phyloP scores from a whole-genome alignment of 2,797 vertebrate genomes.

The Sebastes dallii region DNA sequence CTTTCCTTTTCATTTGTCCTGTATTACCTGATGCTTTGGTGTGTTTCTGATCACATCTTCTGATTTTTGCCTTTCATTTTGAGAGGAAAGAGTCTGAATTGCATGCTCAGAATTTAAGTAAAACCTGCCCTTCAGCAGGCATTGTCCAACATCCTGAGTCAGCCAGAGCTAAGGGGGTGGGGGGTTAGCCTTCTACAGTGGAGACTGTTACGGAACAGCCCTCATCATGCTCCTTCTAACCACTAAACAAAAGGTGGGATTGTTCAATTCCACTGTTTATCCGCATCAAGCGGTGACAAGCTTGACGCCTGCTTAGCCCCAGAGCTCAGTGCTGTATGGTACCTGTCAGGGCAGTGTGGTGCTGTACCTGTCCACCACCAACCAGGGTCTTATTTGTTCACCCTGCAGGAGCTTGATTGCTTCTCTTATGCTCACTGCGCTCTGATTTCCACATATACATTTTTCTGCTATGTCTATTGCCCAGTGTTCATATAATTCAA shows the following conservation, averaged over 20 bases:
- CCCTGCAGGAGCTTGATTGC: constrained; percentile 6
- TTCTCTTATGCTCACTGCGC: not conserved
- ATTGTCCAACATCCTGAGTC: constrained; percentile 44
- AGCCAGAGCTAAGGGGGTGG: not conserved
- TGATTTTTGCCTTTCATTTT: not conserved
- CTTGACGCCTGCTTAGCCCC: constrained; percentile 49
- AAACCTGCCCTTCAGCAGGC: constrained; percentile 21
- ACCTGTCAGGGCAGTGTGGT: constrained; percentile 44
- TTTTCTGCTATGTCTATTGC: not conserved
- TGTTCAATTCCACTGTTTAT: constrained; percentile 74
- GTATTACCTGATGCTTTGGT: not conserved
- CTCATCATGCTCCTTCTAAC: constrained; percentile 53
- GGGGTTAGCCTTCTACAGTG: constrained; percentile 18
- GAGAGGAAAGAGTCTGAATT: not conserved
- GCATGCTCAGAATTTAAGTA: not conserved
- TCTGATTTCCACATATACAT: not conserved
- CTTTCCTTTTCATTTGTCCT: constrained; percentile 5
- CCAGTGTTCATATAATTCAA: constrained; percentile 16
- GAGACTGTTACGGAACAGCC: constrained; percentile 65
- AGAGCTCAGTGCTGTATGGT: constrained; percentile 60
- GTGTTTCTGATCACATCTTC: constrained; percentile 4
- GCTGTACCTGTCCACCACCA: constrained; percentile 38
- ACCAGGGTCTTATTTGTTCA: constrained; percentile 12
- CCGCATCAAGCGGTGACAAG: constrained; percentile 67
- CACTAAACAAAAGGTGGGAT: constrained; percentile 61